Evolutionary conservation across 2,113 vertebrate species (phyloP).

Genomic region (Ophthalmolycus amberensis): DNA sequence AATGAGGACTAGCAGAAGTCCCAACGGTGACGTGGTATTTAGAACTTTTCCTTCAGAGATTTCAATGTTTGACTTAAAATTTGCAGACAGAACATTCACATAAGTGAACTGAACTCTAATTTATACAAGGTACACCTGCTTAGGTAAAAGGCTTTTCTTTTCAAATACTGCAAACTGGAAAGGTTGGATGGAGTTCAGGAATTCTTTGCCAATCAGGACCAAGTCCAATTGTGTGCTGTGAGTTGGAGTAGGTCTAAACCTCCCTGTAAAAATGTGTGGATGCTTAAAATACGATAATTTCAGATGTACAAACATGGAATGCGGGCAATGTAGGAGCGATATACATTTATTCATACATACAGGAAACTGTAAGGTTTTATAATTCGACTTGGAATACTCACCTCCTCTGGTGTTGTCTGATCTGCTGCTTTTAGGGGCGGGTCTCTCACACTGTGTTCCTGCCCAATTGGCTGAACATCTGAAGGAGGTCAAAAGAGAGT

Average conservation of each 20-base stretch:
- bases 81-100: not conserved
- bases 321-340: not conserved
- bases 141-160: slow-evolving; percentile 17
- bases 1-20: not conserved
- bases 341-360: not conserved
- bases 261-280: not conserved
- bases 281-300: not conserved
- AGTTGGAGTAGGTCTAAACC: not conserved
- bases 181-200: slow-evolving; percentile 1
- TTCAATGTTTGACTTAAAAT: not conserved
- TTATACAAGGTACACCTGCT: slow-evolving; percentile 32
- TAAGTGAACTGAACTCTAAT: slow-evolving; percentile 15
- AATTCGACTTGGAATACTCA: slow-evolving; percentile 80
- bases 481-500: slow-evolving; percentile 80
- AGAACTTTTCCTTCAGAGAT: not conserved
- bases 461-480: slow-evolving; percentile 99
- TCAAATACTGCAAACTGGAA: slow-evolving; percentile 21
- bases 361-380: not conserved
- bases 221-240: not conserved
- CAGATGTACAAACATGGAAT: not conserved
- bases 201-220: slow-evolving; percentile 5
- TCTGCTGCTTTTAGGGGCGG: slow-evolving; percentile 98
- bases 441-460: slow-evolving; percentile 97
- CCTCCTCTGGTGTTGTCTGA: slow-evolving; percentile 94
- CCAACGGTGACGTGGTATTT: too few species aligned